Evolutionary conservation across 2,113 vertebrate genomes (phyloP).

Genomic region (Globicephala melas): DNA sequence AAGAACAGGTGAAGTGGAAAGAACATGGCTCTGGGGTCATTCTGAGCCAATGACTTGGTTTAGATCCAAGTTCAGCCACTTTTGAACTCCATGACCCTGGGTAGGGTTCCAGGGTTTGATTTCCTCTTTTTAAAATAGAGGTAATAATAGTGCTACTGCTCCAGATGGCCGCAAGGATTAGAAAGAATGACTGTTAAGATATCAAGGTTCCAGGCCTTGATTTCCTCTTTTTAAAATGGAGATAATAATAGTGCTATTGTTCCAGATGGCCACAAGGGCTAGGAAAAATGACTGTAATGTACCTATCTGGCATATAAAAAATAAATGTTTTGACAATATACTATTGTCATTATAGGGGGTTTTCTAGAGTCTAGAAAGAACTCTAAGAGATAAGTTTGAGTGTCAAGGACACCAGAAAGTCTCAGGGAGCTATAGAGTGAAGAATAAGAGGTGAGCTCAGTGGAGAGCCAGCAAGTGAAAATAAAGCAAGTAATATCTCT

Average conservation of each 20-base stretch:
- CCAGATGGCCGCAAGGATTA: neutral
- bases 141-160: neutral
- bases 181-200: neutral
- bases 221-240: neutral
- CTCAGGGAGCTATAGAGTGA: neutral
- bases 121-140: neutral
- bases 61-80: neutral
- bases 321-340: neutral
- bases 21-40: neutral
- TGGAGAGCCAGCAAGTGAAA: neutral
- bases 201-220: neutral
- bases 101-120: neutral
- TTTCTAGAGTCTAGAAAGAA: neutral
- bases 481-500: neutral
- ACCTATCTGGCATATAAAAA: neutral
- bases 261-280: neutral
- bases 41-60: neutral
- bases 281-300: neutral
- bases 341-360: neutral
- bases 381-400: neutral
- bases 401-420: neutral
- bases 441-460: neutral
- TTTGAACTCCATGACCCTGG: neutral
- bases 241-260: neutral
- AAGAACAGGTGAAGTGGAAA: slow-evolving; percentile 17